phyloP scores from a whole-genome alignment of 2,113 vertebrate genomes.

The Nasalis larvatus region DNA sequence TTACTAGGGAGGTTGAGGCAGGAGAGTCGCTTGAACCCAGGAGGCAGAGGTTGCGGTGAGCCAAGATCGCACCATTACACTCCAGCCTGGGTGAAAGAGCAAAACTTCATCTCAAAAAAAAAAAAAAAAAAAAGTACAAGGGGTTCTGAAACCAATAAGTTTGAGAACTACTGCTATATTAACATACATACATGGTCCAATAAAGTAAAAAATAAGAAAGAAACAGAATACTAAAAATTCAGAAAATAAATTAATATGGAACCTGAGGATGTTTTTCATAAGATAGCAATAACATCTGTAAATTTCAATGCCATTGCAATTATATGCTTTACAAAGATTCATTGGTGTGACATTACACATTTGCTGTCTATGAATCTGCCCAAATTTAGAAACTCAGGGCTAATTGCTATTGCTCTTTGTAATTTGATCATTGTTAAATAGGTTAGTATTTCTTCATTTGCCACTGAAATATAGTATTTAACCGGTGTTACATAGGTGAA shows the following conservation, averaged over 20 bases:
- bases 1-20: too few relatives aligned
- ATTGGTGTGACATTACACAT: conserved; percentile 34
- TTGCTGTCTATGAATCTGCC: conserved; percentile 49
- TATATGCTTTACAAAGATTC: conserved; percentile 23
- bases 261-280: neutral
- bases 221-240: neutral
- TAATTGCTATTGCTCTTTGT: conserved; percentile 71
- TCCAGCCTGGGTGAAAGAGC: too few relatives aligned
- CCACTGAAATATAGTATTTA: conserved; percentile 48
- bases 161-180: neutral
- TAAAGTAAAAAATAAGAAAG: neutral
- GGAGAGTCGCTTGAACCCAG: too few relatives aligned
- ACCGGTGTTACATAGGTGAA: conserved; percentile 60
- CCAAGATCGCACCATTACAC: too few relatives aligned
- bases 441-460: conserved; percentile 54
- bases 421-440: conserved; percentile 72
- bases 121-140: neutral
- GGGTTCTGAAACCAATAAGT: neutral
- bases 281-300: neutral
- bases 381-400: conserved; percentile 44
- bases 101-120: too few relatives aligned
- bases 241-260: neutral
- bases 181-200: neutral
- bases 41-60: too few relatives aligned
- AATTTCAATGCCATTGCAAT: conserved; percentile 27